These are phyloP conservation scores for Beroe ovata DNA, from an alignment of 37 sponge, comb jelly and placozoan species.

Conservation along the genomic window DNA sequence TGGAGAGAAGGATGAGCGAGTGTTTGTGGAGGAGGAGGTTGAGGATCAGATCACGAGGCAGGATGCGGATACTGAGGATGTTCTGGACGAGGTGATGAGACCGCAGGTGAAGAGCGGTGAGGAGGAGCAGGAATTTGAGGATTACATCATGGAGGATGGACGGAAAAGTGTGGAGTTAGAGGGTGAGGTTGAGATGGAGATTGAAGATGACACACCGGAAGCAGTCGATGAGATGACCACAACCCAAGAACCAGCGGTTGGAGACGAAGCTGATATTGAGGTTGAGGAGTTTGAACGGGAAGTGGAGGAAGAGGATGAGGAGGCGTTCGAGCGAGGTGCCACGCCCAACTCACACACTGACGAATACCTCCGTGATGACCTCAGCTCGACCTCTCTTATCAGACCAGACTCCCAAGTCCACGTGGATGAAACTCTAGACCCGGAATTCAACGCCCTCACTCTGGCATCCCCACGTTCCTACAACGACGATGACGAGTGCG, in stretches of 20 bases:
- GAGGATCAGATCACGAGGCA: background rate
- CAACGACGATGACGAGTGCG: constrained; percentile 58
- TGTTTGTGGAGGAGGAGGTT: constrained; percentile 35
- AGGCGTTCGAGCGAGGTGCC: constrained; percentile 25
- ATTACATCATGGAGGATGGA: constrained; percentile 48
- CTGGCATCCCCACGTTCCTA: background rate
- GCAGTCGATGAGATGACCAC: background rate
- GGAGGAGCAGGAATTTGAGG: constrained; percentile 48
- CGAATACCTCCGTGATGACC: constrained; percentile 41
- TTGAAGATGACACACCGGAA: constrained; percentile 39
- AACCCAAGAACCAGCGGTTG: background rate
- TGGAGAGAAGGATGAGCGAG: background rate
- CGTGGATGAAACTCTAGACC: background rate
- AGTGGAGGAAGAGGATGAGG: constrained; percentile 60
- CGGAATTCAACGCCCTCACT: constrained; percentile 42
- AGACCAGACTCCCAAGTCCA: background rate
- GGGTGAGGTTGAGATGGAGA: background rate
- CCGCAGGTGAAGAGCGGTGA: constrained; percentile 11
- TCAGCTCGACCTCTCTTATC: background rate
- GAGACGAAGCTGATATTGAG: constrained; percentile 20
- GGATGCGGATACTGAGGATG: background rate
- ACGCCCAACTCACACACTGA: constrained; percentile 13
- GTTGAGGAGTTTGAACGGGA: constrained; percentile 25
- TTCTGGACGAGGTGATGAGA: constrained; percentile 45
- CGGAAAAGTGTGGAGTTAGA: constrained; percentile 32